Evolutionary conservation across 1,140 invertebrate genomes (phyloP).

Genomic region (Trissolcus basalis): DNA sequence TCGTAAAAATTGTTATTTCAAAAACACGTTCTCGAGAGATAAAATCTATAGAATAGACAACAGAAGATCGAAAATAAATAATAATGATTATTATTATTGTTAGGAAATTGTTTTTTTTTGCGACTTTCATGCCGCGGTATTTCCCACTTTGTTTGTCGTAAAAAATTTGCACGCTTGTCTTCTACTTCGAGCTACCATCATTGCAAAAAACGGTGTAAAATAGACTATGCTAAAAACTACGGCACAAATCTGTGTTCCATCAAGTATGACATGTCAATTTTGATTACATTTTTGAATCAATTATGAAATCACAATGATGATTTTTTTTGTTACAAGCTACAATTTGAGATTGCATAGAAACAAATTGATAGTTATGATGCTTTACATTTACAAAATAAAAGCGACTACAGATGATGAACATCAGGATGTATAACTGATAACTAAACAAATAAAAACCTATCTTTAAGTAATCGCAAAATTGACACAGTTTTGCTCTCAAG

Average conservation of each 20-base stretch:
- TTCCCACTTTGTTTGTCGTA: constrained; percentile 20
- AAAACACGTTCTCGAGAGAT: constrained; percentile 27
- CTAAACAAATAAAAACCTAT: not conserved
- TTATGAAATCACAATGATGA: too few species aligned
- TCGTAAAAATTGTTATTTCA: constrained; percentile 48
- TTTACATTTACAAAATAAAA: not conserved
- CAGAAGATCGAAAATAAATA: constrained; percentile 35
- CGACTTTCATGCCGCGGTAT: constrained; percentile 6
- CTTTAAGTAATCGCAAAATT: constrained; percentile 11
- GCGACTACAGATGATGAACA: not conserved
- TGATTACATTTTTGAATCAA: constrained; percentile 4
- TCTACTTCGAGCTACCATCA: constrained; percentile 45
- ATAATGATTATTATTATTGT: constrained; percentile 1
- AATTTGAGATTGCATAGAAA: too few species aligned
- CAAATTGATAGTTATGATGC: not conserved
- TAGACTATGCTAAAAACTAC: constrained; percentile 49
- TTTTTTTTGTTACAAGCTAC: too few species aligned
- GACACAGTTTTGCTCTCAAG: constrained; percentile 30
- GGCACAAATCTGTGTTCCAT: constrained; percentile 31
- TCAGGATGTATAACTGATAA: too few species aligned
- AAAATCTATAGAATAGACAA: constrained; percentile 39
- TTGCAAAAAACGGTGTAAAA: constrained; percentile 54
- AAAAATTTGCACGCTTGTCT: constrained; percentile 42
- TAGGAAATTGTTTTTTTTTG: constrained; percentile 1
- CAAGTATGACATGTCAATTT: constrained; percentile 45